Base-by-base conservation (phyloP, 1,140 invertebrate genomes). In the Apis laboriosa region DNA sequence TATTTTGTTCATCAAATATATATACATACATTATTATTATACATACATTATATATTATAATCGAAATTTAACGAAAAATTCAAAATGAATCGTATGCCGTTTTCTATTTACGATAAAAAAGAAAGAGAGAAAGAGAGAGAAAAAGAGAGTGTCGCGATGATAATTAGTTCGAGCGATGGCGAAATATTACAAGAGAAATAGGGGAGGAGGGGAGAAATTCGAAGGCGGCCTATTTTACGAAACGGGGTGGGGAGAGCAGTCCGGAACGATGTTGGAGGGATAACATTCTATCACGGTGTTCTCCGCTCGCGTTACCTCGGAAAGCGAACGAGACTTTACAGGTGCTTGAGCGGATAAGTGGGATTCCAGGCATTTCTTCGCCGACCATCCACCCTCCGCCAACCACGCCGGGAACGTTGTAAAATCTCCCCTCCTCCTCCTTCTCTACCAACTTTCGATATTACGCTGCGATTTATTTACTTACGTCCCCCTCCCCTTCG, bases 261-360 rank as follows among this genome's bases (percentile, higher is more conserved):
- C 34, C 34, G 2, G 34, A 34, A 34, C 3, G 34, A 4, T 34
- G 34, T 34, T 0, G 34, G 34, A 2, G 34, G 34, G 89, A 90
- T 89, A 90, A 91, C 83, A 82, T 89, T 87, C 86, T 80, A 72
- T 80, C 87, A 63, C 82, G 85, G 81, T 76, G 84, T 83, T 84
- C 84, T 86, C 53, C 86, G 86, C 85, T 87, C 85, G 86, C 78
- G 81, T 83, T 87, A 84, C 85, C 87, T 90, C 74, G 84, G 74
- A 49, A 88, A 91, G 86, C 81, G 84, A 91, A 89, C 85, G 86
- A 89, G 90, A 91, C 90, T 91, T 91, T 91, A 88, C 90, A 89
- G 90, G 87, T 90, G 90, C 90, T 91, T 91, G 86, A 90, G 83
- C 87, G 88, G 91, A 91, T 91, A 92, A 92, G 90, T 91, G 90